Percentiles rank a stretch among this genome's conserved stretches.
phyloP scores from a whole-genome alignment of 2,797 vertebrate species.

The Takifugu rubripes region DNA sequence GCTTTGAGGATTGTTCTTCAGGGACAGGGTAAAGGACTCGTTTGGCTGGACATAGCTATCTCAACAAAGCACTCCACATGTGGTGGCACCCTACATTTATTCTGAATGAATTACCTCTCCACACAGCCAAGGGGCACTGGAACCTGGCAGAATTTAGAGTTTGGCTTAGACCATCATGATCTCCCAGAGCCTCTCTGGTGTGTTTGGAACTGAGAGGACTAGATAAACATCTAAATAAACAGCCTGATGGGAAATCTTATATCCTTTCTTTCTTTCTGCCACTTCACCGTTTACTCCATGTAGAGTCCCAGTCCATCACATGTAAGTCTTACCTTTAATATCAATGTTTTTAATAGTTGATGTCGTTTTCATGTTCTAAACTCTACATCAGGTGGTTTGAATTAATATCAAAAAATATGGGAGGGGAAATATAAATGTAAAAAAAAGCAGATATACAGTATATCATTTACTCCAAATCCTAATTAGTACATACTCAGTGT shows the following conservation, averaged over 20 bases:
- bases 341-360: too few species aligned
- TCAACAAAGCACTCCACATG: constrained; percentile 60
- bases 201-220: constrained; percentile 18
- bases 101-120: constrained; percentile 57
- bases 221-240: constrained; percentile 26
- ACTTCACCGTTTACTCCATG: too few species aligned
- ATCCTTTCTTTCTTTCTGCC: neutral
- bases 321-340: too few species aligned
- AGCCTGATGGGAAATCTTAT: neutral
- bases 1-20: constrained; percentile 54
- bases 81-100: constrained; percentile 64
- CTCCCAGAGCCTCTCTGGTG: constrained; percentile 27
- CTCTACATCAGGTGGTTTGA: too few species aligned
- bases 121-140: constrained; percentile 52
- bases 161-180: constrained; percentile 49
- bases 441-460: too few species aligned
- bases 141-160: constrained; percentile 58
- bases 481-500: too few species aligned
- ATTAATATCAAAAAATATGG: too few species aligned
- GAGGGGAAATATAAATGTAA: too few species aligned
- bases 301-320: too few species aligned
- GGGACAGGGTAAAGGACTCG: constrained; percentile 53
- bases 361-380: too few species aligned
- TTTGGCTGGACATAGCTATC: constrained; percentile 50
- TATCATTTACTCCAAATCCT: too few species aligned